Base-by-base conservation (phyloP, 2,797 vertebrate genomes). In the Chloroceryle inda region DNA sequence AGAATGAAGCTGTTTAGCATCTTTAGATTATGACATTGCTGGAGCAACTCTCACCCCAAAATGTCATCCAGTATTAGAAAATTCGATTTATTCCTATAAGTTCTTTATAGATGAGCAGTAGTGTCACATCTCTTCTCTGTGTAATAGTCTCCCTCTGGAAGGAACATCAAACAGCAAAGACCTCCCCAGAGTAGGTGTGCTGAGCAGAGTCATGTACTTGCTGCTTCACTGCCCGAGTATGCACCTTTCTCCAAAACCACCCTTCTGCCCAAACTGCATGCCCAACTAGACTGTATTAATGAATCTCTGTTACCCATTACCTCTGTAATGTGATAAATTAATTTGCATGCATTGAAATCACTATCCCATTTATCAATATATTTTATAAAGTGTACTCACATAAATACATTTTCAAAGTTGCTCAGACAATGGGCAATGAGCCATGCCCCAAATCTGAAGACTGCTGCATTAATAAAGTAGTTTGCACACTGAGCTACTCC, bases 361-460 rank as follows among this genome's bases (percentile, higher is more conserved):
- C 5, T 66, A 4, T 17, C 6, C 5, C 2, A 0, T 1, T 0
- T 5, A 52, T 14, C 3, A 1, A 5, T 31, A 9, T 2, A 9
- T 64, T 76, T 84, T 82, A 35, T 31, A 13, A 67, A 59, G 29
- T 44, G 71, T 94, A 97, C 98, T 98, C 92, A 98, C 98, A 98
- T 94, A 78, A 98, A 98, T 12, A 98, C 96, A 50, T 98, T 97
- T 95, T 98, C 98, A 89, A 96, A 98, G 88, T 97, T 63, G n/a
- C 82, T 98, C 88, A 97, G 85, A 80, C 98, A 97, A 68, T 95
- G 91, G 53, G 96, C 98, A 89, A 98, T 98, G 31, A 98, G 97
- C 97, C 97, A 98, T 24, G 98, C 96, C 17, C 98, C 98, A 80
- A 98, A 98, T 62, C 97, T 96, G 94, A 98, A 98, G 75, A 98